Conservation (phyloP, 2,113 vertebrate species). For the Parus major region DNA sequence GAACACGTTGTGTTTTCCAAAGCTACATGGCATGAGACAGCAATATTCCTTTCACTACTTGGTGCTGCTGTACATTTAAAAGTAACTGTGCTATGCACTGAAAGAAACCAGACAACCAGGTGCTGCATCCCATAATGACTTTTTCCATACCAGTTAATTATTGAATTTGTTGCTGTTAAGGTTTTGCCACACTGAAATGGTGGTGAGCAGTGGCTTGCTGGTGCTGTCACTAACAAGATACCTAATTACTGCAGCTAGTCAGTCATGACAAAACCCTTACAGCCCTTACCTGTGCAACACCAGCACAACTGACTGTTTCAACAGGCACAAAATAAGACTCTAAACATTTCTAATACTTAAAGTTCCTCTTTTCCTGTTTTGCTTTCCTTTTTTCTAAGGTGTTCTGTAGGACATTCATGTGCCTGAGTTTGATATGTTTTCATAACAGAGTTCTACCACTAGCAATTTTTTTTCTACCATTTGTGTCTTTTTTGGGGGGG, state of each 20-base stretch:
- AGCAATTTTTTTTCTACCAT: neutral
- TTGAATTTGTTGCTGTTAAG: neutral
- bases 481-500: neutral
- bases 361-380: neutral
- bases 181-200: neutral
- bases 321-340: neutral
- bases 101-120: neutral
- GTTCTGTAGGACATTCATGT: neutral
- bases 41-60: neutral
- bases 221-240: neutral
- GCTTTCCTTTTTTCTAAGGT: neutral
- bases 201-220: neutral
- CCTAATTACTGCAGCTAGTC: neutral
- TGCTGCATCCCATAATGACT: neutral
- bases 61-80: neutral
- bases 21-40: neutral
- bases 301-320: neutral
- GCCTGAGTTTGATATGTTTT: neutral
- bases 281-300: neutral
- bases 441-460: neutral
- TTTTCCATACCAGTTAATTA: neutral
- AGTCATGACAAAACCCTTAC: neutral
- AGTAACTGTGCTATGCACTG: neutral
- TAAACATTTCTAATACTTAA: neutral
- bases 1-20: neutral